Evolutionary conservation across 2,113 vertebrate species (phyloP).

Genomic region (Corynorhinus townsendii): DNA sequence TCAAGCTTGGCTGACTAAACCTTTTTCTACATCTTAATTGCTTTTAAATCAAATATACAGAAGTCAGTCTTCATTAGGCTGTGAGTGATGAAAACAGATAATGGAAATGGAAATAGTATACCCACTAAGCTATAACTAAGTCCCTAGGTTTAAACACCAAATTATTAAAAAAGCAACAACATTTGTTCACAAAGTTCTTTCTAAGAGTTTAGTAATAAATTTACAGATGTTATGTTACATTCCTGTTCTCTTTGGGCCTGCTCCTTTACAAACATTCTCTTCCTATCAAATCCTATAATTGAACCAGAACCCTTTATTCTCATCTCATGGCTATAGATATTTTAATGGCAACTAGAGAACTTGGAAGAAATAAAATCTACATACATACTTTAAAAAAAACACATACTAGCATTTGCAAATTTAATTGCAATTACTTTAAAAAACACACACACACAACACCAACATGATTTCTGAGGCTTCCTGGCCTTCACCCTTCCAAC

Average conservation of each 20-base stretch:
- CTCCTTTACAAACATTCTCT: not conserved
- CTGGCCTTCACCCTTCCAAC: slow-evolving; percentile 12
- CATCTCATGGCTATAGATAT: not conserved
- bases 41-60: not conserved
- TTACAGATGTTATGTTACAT: not conserved
- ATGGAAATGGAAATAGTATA: not conserved
- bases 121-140: not conserved
- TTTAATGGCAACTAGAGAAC: not conserved
- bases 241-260: not conserved
- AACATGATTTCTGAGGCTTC: not conserved
- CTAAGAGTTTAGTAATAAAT: not conserved
- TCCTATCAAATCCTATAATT: not conserved
- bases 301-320: not conserved
- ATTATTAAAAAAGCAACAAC: not conserved
- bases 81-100: not conserved
- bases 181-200: not conserved
- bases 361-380: not conserved
- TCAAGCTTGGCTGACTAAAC: slow-evolving; percentile 14
- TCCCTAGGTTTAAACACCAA: not conserved
- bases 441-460: not conserved
- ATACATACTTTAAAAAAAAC: not conserved
- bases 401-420: not conserved
- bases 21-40: slow-evolving; percentile 8
- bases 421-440: not conserved
- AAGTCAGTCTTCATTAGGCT: not conserved